Evolutionary conservation across 2,113 vertebrate genomes (phyloP).

Genomic region (Rissa tridactyla): DNA sequence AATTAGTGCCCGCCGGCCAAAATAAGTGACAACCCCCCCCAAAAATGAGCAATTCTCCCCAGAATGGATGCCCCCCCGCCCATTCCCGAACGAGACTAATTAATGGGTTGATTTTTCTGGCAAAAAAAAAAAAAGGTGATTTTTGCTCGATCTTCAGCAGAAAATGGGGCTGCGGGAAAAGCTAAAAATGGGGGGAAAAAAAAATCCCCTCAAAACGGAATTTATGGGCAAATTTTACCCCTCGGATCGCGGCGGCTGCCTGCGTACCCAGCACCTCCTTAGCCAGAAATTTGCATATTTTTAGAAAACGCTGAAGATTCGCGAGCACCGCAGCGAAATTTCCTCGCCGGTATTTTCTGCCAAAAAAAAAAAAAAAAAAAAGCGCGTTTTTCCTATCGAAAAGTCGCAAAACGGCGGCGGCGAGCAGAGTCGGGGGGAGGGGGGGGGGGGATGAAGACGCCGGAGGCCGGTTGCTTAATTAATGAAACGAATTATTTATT

Average conservation of each 20-base stretch:
- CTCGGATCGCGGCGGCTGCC: fast-evolving
- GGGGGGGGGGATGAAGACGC: neutral
- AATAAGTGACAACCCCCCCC: neutral
- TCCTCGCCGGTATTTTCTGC: neutral
- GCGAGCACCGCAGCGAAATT: neutral
- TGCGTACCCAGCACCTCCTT: neutral
- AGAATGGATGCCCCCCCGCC: neutral
- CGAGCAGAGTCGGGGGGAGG: too few species aligned
- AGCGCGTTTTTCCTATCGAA: fast-evolving
- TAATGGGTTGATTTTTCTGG: neutral
- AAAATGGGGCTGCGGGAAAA: fast-evolving
- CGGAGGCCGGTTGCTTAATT: neutral
- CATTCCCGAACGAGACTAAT: neutral
- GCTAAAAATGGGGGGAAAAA: neutral
- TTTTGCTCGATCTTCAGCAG: neutral
- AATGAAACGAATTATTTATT: conserved; percentile 53
- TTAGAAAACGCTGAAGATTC: neutral
- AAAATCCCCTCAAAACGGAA: neutral
- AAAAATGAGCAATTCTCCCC: neutral
- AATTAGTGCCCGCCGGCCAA: neutral
- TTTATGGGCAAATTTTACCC: neutral
- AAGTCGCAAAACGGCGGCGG: fast-evolving
- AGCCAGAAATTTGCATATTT: neutral
- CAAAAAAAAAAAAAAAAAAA: neutral
- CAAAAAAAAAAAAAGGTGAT: neutral